phyloP scores from a whole-genome alignment of 2,888 invertebrate species.

The Lycia hirtaria region DNA sequence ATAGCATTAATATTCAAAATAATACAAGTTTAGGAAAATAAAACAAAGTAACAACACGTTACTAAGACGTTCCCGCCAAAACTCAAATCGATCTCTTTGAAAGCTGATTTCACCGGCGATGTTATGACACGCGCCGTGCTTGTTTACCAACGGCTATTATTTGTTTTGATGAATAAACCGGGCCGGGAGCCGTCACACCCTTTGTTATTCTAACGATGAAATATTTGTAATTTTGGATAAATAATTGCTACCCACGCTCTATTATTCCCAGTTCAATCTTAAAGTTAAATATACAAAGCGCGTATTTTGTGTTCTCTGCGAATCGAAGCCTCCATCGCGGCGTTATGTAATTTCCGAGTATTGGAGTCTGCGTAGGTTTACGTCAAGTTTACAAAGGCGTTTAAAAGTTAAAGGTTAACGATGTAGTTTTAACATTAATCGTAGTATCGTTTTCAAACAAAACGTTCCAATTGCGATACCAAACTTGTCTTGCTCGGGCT shows the following conservation, averaged over 20 bases:
- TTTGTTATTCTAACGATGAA: not conserved
- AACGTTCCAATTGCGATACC: slow-evolving; percentile 10
- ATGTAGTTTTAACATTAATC: slow-evolving; percentile 3
- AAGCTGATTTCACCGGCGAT: too few relatives aligned
- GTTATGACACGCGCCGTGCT: not conserved
- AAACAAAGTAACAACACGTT: too few relatives aligned
- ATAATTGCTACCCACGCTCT: not conserved
- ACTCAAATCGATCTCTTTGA: too few relatives aligned
- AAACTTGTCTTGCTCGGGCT: not conserved
- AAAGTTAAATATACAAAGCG: not conserved
- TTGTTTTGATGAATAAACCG: slow-evolving; percentile 1
- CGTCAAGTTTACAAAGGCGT: not conserved
- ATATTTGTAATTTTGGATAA: not conserved
- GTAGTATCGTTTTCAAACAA: not conserved
- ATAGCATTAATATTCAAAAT: too few relatives aligned
- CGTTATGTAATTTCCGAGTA: not conserved
- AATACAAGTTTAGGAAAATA: too few relatives aligned
- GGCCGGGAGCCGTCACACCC: not conserved
- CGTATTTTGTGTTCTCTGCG: not conserved
- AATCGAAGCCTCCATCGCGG: not conserved
- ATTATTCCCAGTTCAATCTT: not conserved
- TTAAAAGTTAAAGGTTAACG: not conserved
- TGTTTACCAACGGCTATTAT: not conserved
- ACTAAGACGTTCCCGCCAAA: too few relatives aligned
- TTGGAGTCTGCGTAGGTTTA: not conserved